A percentile compares a stretch with the other conserved stretches of the same genome.
These are phyloP conservation scores for Leptinotarsa lineolata DNA, from an alignment of 1,140 invertebrate genomes.

Conservation along the genomic window DNA sequence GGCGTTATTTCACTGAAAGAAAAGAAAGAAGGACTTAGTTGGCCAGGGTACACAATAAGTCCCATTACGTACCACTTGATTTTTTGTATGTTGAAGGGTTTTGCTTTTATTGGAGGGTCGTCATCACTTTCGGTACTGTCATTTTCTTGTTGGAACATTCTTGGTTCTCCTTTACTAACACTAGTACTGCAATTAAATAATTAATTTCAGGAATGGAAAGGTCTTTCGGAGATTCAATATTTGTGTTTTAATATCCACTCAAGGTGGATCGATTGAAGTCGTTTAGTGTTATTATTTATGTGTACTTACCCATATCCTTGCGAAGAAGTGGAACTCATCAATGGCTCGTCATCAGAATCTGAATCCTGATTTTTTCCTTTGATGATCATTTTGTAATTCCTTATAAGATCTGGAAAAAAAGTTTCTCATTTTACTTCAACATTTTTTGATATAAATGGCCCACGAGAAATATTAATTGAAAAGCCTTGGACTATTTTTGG, in stretches of 20 bases:
- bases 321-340: slow-evolving; percentile 43
- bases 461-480: too few species aligned
- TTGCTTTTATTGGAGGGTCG: not conserved
- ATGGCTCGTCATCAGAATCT: slow-evolving; percentile 45
- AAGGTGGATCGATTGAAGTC: too few species aligned
- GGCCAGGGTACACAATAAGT: too few species aligned
- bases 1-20: not conserved
- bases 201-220: too few species aligned
- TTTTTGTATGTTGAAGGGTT: not conserved
- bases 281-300: not conserved
- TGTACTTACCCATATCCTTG: slow-evolving; percentile 42
- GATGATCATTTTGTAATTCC: slow-evolving; percentile 45
- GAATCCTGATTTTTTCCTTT: slow-evolving; percentile 36
- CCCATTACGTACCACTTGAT: not conserved
- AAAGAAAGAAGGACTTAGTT: not conserved
- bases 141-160: slow-evolving; percentile 11
- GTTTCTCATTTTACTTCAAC: too few species aligned
- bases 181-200: not conserved
- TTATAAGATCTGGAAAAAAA: slow-evolving; percentile 43
- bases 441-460: too few species aligned
- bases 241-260: too few species aligned
- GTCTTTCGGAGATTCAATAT: too few species aligned
- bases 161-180: not conserved
- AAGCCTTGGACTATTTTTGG: too few species aligned
- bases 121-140: slow-evolving; percentile 20